These are phyloP conservation scores for Leptinotarsa juncta DNA, from an alignment of 2,888 invertebrate genomes.

Conservation along the genomic window DNA sequence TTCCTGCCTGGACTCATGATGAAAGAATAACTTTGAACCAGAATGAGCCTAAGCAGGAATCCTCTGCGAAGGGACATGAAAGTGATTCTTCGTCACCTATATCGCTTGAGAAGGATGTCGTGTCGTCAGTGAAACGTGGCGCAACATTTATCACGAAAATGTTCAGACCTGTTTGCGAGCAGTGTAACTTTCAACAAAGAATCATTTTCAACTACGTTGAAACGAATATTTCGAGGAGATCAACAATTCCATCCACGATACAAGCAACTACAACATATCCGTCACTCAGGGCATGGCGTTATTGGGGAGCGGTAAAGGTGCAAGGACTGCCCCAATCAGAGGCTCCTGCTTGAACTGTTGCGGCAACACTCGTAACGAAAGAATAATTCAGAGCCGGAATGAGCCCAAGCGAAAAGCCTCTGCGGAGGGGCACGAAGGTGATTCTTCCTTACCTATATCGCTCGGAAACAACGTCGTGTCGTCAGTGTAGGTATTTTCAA, in stretches of 20 bases:
- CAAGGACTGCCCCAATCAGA: constrained; percentile 28
- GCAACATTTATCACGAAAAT: no score
- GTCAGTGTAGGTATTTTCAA: constrained; percentile 74
- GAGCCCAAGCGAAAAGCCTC: constrained; percentile 27
- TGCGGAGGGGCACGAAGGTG: constrained; percentile 24
- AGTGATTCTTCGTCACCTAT: constrained; percentile 47
- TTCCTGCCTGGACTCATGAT: neutral
- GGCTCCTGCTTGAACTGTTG: constrained; percentile 15
- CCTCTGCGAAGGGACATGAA: constrained; percentile 24
- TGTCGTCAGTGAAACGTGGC: no score
- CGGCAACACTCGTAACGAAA: neutral
- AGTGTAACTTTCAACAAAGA: no score
- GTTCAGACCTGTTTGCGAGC: no score
- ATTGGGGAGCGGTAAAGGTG: constrained; percentile 48
- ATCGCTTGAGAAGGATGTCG: neutral
- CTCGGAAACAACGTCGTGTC: constrained; percentile 76
- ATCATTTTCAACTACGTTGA: no score
- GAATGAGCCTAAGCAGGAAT: constrained; percentile 21
- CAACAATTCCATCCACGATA: neutral
- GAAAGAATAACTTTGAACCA: neutral
- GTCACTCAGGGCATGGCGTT: constrained; percentile 46
- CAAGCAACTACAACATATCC: constrained; percentile 8
- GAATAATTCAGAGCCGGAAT: neutral
- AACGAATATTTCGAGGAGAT: no score
- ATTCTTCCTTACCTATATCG: constrained; percentile 59